A percentile compares a stretch with the other conserved stretches of the same genome.
These are phyloP conservation scores for Troides aeacus DNA, from an alignment of 2,888 invertebrate species.

Conservation along the genomic window DNA sequence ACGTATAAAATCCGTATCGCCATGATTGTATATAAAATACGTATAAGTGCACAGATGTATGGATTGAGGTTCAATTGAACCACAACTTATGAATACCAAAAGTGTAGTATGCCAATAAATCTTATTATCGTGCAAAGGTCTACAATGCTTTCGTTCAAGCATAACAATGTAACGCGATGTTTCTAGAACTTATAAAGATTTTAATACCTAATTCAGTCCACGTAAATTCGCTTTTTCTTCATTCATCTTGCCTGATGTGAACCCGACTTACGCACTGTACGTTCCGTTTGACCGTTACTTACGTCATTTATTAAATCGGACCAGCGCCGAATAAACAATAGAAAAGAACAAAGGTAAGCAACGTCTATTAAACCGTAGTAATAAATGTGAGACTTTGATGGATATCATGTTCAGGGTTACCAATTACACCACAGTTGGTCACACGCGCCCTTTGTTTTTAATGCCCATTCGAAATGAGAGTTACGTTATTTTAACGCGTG, in stretches of 20 bases:
- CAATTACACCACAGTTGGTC: constrained; percentile 9
- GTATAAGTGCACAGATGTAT: no score
- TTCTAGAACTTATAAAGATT: constrained; percentile 8
- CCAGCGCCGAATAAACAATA: constrained; percentile 23
- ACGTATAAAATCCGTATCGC: no score
- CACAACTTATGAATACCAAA: not conserved
- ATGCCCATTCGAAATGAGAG: not conserved
- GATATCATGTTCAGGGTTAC: constrained; percentile 16
- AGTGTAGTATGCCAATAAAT: constrained; percentile 9
- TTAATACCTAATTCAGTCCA: constrained; percentile 13
- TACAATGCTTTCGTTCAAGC: not conserved
- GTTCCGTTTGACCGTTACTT: not conserved
- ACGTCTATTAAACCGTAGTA: constrained; percentile 3
- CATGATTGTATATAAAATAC: no score
- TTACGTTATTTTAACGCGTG: not conserved
- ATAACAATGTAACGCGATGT: constrained; percentile 18
- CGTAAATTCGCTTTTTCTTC: constrained; percentile 5
- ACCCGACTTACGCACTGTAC: constrained; percentile 11
- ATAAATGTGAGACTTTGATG: constrained; percentile 19
- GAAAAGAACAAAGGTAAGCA: constrained; percentile 21
- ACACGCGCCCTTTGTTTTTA: not conserved
- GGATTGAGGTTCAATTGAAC: no score
- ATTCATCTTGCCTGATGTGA: not conserved
- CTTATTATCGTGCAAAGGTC: constrained; percentile 9
- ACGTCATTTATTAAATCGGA: constrained; percentile 22